Conservation (phyloP, 2,888 invertebrate genomes). For the Adela reaumurella region DNA sequence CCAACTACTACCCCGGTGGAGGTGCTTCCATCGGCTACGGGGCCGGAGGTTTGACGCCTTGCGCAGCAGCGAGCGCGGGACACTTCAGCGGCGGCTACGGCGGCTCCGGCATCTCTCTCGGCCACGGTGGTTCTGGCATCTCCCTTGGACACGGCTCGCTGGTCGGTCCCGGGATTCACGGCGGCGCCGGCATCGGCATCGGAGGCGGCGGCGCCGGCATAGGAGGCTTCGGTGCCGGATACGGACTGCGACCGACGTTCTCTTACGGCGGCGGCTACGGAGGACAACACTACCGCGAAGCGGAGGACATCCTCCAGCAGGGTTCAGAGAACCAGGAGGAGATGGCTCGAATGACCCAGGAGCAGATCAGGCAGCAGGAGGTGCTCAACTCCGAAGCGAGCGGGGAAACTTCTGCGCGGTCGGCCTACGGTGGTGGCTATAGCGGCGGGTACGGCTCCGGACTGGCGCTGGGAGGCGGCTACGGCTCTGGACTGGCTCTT, state of each 20-base stretch:
- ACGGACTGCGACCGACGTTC: too few species aligned
- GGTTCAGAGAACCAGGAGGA: neutral
- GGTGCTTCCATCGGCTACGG: too few species aligned
- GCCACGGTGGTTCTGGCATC: too few species aligned
- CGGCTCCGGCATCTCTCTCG: too few species aligned
- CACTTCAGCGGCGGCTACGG: too few species aligned
- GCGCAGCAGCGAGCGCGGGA: too few species aligned
- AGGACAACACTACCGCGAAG: neutral
- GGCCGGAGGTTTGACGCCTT: too few species aligned
- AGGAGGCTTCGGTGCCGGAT: neutral
- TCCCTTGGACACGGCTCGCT: too few species aligned
- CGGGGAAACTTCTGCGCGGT: neutral
- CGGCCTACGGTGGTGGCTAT: neutral
- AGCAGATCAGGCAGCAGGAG: neutral
- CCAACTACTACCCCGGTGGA: neutral
- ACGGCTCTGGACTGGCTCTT: neutral
- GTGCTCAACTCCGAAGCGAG: neutral
- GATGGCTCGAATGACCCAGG: neutral
- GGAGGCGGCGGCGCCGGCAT: neutral
- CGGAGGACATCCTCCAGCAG: neutral
- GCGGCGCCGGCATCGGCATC: too few species aligned
- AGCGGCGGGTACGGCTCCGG: neutral
- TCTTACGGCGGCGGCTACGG: neutral
- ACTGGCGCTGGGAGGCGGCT: neutral
- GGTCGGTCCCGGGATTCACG: too few species aligned